These are phyloP conservation scores for Crypturellus tataupa DNA, from an alignment of 2,797 vertebrate genomes.

Conservation along the genomic window DNA sequence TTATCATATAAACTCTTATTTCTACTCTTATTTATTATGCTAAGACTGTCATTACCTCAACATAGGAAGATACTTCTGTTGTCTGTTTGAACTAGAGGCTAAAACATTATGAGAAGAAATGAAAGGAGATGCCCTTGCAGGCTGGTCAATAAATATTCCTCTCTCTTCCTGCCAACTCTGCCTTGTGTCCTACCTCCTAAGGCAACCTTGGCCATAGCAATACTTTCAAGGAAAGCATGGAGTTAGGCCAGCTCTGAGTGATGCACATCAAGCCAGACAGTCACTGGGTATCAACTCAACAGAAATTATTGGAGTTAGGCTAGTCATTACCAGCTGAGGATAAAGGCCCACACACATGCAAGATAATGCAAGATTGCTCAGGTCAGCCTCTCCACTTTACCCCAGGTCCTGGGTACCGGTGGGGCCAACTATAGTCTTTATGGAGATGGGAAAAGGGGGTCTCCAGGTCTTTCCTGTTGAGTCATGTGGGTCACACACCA, in stretches of 20 bases:
- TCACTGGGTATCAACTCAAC: neutral
- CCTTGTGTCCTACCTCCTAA: neutral
- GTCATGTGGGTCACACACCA: neutral
- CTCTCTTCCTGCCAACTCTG: conserved; percentile 30
- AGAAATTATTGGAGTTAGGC: neutral
- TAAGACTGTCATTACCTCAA: conserved; percentile 17
- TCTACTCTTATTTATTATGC: conserved; percentile 56
- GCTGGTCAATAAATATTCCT: conserved; percentile 2
- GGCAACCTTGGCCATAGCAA: neutral
- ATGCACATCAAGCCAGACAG: neutral
- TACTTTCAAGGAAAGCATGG: neutral
- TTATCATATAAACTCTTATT: conserved; percentile 26
- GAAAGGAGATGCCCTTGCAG: neutral
- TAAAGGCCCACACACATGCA: neutral
- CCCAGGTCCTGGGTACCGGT: neutral
- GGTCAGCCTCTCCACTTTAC: neutral
- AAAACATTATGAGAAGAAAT: conserved; percentile 24
- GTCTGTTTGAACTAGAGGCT: conserved; percentile 23
- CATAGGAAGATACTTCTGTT: conserved; percentile 21
- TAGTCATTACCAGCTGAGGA: neutral
- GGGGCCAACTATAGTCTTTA: neutral
- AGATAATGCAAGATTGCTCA: rapidly evolving
- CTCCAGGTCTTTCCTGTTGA: neutral
- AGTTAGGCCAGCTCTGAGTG: neutral
- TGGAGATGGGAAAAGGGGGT: neutral